phyloP scores from a whole-genome alignment of 2,888 invertebrate genomes.

The Drosophila testacea region DNA sequence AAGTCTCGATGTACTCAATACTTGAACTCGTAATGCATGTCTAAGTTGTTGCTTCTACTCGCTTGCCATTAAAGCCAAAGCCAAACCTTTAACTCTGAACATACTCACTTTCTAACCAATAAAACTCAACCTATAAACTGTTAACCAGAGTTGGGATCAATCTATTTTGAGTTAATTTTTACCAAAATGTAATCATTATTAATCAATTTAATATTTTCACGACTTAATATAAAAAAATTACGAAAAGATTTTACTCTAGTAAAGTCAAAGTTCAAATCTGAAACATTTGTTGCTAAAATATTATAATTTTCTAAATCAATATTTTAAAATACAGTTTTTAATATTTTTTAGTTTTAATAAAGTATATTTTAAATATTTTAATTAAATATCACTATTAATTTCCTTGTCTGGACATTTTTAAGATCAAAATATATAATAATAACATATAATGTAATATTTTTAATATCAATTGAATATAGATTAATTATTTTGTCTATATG shows the following conservation, averaged over 20 bases:
- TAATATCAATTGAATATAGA: too few relatives aligned
- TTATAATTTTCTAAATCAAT: too few relatives aligned
- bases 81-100: slow-evolving; percentile 36
- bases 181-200: slow-evolving; percentile 23
- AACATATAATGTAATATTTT: too few relatives aligned
- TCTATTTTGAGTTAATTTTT: neutral
- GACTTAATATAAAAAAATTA: neutral
- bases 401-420: neutral
- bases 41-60: slow-evolving; percentile 51
- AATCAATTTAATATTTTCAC: neutral
- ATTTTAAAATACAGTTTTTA: neutral
- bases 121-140: slow-evolving; percentile 2
- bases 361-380: too few relatives aligned
- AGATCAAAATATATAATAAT: too few relatives aligned
- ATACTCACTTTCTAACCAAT: slow-evolving; percentile 52
- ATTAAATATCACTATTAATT: too few relatives aligned
- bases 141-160: slow-evolving; percentile 23
- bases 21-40: slow-evolving; percentile 67
- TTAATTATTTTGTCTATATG: too few relatives aligned
- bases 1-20: slow-evolving; percentile 28
- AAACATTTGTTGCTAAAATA: too few relatives aligned
- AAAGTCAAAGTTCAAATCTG: neutral
- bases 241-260: neutral
- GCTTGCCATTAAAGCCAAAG: slow-evolving; percentile 47
- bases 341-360: neutral